Evolutionary conservation across 2,888 invertebrate species (phyloP).

Genomic region (Bhutanitis thaidina): DNA sequence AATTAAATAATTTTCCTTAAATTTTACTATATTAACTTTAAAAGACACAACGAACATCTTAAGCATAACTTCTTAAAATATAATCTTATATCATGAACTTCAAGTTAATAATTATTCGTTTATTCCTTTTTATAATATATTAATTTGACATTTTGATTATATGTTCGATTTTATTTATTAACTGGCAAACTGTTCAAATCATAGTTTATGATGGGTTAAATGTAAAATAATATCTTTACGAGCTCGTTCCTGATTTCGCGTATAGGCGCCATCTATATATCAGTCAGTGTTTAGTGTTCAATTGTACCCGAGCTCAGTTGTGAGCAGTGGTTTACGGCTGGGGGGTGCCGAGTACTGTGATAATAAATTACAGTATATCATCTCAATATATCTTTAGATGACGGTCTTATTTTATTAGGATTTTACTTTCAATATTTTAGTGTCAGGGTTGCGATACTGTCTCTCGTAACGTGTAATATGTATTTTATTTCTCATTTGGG

Average conservation of each 20-base stretch:
- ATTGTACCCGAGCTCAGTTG: slow-evolving; percentile 36
- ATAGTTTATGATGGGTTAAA: slow-evolving; percentile 53
- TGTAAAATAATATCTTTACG: slow-evolving; percentile 57
- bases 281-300: slow-evolving; percentile 27
- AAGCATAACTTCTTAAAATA: too few relatives aligned
- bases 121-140: too few relatives aligned
- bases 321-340: slow-evolving; percentile 38
- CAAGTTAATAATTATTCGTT: too few relatives aligned
- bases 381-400: slow-evolving; percentile 35
- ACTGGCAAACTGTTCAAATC: slow-evolving; percentile 46
- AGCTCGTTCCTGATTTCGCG: slow-evolving; percentile 45
- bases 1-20: too few relatives aligned
- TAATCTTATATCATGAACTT: too few relatives aligned
- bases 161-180: slow-evolving; percentile 32
- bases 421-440: slow-evolving; percentile 26
- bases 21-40: too few relatives aligned
- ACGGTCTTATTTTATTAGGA: slow-evolving; percentile 36
- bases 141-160: too few relatives aligned
- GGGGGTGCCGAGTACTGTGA: slow-evolving; percentile 31
- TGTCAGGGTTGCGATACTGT: slow-evolving; percentile 24
- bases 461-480: slow-evolving; percentile 20
- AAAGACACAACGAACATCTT: too few relatives aligned
- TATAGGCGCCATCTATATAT: slow-evolving; percentile 52
- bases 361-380: slow-evolving; percentile 42
- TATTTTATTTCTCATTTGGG: slow-evolving; percentile 16